A percentile compares a stretch with the other conserved stretches of the same genome.
phyloP scores from a whole-genome alignment of 2,888 invertebrate species.

The Sarcophaga subvicina region DNA sequence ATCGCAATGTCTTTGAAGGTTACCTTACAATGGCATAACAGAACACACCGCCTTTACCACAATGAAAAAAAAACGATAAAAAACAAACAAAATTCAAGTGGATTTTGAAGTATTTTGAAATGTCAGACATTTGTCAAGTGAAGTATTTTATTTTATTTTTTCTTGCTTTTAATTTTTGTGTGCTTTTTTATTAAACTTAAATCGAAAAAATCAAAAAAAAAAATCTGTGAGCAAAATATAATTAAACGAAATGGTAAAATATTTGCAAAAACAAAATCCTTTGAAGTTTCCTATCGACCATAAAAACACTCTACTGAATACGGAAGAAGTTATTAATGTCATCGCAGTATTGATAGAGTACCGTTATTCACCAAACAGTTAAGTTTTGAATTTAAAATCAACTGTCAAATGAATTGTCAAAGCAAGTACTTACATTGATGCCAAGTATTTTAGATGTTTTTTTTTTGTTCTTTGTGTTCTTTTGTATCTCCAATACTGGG shows the following conservation, averaged over 20 bases:
- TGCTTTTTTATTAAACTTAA: conserved; percentile 46
- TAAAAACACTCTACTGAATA: conserved; percentile 48
- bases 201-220: conserved; percentile 9
- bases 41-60: conserved; percentile 25
- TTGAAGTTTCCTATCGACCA: conserved; percentile 60
- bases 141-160: conserved; percentile 49
- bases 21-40: neutral
- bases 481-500: conserved; percentile 48
- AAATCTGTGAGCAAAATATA: conserved; percentile 22
- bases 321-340: conserved; percentile 65
- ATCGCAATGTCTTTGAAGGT: neutral
- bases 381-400: conserved; percentile 73
- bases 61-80: conserved; percentile 3
- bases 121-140: conserved; percentile 69
- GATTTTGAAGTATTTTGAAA: conserved; percentile 62
- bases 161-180: conserved; percentile 14
- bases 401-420: conserved; percentile 69
- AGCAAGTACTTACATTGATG: conserved; percentile 68
- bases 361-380: neutral
- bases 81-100: conserved; percentile 60
- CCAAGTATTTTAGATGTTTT: conserved; percentile 4
- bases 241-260: conserved; percentile 42
- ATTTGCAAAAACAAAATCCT: conserved; percentile 57
- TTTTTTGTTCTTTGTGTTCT: neutral
- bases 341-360: conserved; percentile 52